phyloP scores from a whole-genome alignment of 2,797 vertebrate genomes.

The Sparus aurata region DNA sequence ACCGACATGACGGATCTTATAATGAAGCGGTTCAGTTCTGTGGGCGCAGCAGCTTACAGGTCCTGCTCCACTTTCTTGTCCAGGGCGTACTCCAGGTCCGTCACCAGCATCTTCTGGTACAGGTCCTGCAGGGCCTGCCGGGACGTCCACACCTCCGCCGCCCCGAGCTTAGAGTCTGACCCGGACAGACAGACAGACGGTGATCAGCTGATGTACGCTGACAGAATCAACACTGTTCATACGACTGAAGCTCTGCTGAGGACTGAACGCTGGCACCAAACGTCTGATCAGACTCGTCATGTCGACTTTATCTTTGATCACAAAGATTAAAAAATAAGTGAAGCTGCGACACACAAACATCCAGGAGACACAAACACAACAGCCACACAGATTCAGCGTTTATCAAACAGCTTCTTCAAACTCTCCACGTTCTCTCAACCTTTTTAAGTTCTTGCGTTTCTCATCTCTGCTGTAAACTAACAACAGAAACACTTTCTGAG shows the following conservation, averaged over 20 bases:
- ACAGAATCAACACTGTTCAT: too few relatives aligned
- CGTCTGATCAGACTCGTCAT: not conserved
- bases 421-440: too few relatives aligned
- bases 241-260: not conserved
- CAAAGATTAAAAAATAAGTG: too few relatives aligned
- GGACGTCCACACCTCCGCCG: constrained; percentile 98
- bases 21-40: not conserved
- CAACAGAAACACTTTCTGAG: too few relatives aligned
- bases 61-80: constrained; percentile 99
- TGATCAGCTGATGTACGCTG: too few relatives aligned
- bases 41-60: constrained; percentile 89
- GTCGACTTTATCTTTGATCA: not conserved
- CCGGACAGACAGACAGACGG: constrained; percentile 1
- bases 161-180: constrained; percentile 95
- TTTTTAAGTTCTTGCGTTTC: too few relatives aligned
- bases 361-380: too few relatives aligned
- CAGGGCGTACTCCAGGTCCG: constrained; percentile 98
- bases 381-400: too few relatives aligned
- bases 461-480: too few relatives aligned
- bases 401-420: too few relatives aligned
- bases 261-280: not conserved
- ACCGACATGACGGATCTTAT: not conserved
- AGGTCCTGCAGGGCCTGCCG: constrained; percentile 98
- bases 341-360: too few relatives aligned
- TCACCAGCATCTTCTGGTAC: constrained; percentile 99